Evolutionary conservation across 2,888 invertebrate species (phyloP).

Genomic region (Carpatolechia fugitivella): DNA sequence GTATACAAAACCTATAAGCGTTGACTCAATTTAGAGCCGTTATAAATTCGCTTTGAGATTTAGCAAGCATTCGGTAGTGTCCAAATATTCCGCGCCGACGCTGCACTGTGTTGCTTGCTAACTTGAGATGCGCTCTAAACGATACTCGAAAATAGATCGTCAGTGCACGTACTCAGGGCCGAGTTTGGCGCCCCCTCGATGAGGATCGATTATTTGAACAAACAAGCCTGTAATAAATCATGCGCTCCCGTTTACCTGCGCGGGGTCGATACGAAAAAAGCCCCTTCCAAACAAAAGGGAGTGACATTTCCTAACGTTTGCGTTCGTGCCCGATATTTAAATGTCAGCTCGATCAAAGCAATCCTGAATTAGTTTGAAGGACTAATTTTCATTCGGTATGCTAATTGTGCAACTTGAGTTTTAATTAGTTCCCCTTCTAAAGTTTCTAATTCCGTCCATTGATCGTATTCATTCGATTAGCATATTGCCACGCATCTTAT

Average conservation of each 20-base stretch:
- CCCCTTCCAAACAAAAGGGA: conserved; percentile 65
- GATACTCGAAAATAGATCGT: conserved; percentile 36
- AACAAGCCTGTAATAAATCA: conserved; percentile 76
- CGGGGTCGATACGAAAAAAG: conserved; percentile 68
- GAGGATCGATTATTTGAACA: conserved; percentile 75
- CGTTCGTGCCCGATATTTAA: conserved; percentile 31
- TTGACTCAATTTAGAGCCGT: conserved; percentile 45
- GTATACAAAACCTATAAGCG: conserved; percentile 11
- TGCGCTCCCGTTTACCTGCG: conserved; percentile 72
- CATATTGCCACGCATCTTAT: conserved; percentile 12
- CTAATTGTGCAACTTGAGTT: conserved; percentile 17
- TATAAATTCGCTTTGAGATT: conserved; percentile 60
- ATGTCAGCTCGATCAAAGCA: conserved; percentile 19
- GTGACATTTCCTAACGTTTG: conserved; percentile 60
- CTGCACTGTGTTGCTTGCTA: conserved; percentile 60
- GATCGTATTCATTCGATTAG: conserved; percentile 12
- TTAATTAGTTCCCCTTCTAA: conserved; percentile 17
- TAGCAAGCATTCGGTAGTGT: conserved; percentile 55
- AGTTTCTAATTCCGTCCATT: conserved; percentile 12
- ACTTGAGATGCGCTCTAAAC: conserved; percentile 49
- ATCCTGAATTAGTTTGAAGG: conserved; percentile 16
- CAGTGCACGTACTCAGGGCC: conserved; percentile 28
- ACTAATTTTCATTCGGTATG: conserved; percentile 19
- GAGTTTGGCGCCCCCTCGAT: conserved; percentile 35
- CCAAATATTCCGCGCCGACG: conserved; percentile 61